These are phyloP conservation scores for Schizopygopsis malacanthus DNA, from an alignment of 2,797 vertebrate genomes.

Conservation along the genomic window DNA sequence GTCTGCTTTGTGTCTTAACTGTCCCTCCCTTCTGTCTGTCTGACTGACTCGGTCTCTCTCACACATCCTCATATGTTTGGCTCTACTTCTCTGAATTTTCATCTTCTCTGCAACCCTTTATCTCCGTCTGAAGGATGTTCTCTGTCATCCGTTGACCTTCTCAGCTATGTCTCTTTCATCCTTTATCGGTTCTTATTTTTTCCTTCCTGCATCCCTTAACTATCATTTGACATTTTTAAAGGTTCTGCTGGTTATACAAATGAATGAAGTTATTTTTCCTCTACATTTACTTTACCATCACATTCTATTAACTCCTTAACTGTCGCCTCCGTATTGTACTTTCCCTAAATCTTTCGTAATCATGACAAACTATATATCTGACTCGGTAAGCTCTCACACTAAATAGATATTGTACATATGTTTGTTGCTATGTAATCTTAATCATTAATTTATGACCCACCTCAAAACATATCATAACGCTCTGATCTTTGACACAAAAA, in stretches of 20 bases:
- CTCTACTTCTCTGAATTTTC: background rate
- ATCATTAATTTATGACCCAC: too few species aligned
- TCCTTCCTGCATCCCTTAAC: background rate
- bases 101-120: constrained; percentile 15
- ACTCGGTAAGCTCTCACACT: too few species aligned
- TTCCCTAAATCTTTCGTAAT: too few species aligned
- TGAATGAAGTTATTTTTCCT: background rate
- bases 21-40: constrained; percentile 28
- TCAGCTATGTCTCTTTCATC: background rate
- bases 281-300: background rate
- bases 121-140: constrained; percentile 8
- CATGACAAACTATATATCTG: too few species aligned
- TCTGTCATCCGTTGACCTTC: constrained; percentile 23
- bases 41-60: constrained; percentile 15
- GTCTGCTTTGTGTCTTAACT: constrained; percentile 16
- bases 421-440: too few species aligned
- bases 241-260: background rate
- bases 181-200: background rate
- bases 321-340: too few species aligned
- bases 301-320: too few species aligned
- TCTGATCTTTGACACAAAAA: too few species aligned
- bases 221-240: constrained; percentile 26
- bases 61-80: background rate
- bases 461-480: too few species aligned
- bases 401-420: too few species aligned